Evolutionary conservation across 2,888 invertebrate species (phyloP).

Genomic region (Junonia oenone): DNA sequence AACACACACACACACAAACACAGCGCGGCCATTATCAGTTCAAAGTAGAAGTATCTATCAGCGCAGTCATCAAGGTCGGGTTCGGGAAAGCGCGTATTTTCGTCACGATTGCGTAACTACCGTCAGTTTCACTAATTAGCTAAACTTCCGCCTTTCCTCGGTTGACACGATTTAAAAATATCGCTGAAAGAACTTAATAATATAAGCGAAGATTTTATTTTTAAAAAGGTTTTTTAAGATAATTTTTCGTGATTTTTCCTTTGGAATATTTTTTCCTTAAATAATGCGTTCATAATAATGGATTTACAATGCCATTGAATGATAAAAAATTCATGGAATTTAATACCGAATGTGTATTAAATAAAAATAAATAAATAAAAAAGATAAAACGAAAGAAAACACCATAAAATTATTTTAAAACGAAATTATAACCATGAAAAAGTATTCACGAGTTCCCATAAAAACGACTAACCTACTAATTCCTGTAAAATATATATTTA

Average conservation of each 20-base stretch:
- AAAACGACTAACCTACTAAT: too few relatives aligned
- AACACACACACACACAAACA: not conserved
- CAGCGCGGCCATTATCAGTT: not conserved
- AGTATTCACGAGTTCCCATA: too few relatives aligned
- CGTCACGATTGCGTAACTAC: slow-evolving; percentile 48
- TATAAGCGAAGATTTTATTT: not conserved
- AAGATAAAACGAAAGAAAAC: too few relatives aligned
- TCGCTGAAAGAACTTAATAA: slow-evolving; percentile 3
- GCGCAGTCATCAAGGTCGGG: slow-evolving; percentile 63
- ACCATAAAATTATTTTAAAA: too few relatives aligned
- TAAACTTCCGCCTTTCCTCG: slow-evolving; percentile 24
- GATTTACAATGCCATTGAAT: too few relatives aligned
- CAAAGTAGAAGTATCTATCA: slow-evolving; percentile 44
- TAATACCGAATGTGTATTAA: too few relatives aligned
- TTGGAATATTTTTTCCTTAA: too few relatives aligned
- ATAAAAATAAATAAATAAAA: too few relatives aligned
- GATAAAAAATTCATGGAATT: too few relatives aligned
- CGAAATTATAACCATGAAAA: too few relatives aligned
- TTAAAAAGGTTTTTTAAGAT: not conserved
- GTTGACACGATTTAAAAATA: slow-evolving; percentile 14
- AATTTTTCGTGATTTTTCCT: not conserved
- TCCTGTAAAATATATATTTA: too few relatives aligned
- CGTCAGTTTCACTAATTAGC: slow-evolving; percentile 25
- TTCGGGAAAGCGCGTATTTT: slow-evolving; percentile 46
- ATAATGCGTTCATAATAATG: too few relatives aligned